phyloP scores from a whole-genome alignment of 2,797 vertebrate genomes.

The Hypotaenidia okinawae region DNA sequence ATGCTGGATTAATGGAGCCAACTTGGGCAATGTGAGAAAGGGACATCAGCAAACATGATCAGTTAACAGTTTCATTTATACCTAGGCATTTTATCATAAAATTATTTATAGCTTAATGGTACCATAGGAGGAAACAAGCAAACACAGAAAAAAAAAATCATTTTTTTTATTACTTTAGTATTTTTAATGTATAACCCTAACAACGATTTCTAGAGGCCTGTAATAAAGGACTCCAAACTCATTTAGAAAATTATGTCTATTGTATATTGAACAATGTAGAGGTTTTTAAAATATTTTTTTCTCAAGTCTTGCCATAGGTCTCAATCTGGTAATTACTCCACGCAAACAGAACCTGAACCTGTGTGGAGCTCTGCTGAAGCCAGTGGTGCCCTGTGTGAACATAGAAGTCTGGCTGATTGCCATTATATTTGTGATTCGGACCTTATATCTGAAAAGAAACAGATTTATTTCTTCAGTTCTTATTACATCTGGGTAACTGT shows the following conservation, averaged over 20 bases:
- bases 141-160: not conserved
- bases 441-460: not conserved
- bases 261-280: conserved; percentile 66
- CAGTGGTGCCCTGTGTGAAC: conserved; percentile 20
- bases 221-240: conserved; percentile 73
- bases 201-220: conserved; percentile 71
- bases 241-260: conserved; percentile 69
- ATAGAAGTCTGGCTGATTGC: not conserved
- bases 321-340: conserved; percentile 8
- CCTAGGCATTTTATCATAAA: conserved; percentile 78
- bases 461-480: not conserved
- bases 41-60: conserved; percentile 68
- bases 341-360: conserved; percentile 3
- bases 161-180: conserved; percentile 67
- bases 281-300: conserved; percentile 47
- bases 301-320: conserved; percentile 61
- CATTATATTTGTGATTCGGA: not conserved
- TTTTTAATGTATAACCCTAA: conserved; percentile 79
- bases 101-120: conserved; percentile 81
- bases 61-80: conserved; percentile 81
- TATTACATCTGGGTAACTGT: not conserved
- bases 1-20: conserved; percentile 78
- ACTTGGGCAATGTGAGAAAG: conserved; percentile 23
- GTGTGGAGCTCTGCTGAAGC: conserved; percentile 9
- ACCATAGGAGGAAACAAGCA: conserved; percentile 73